Evolutionary conservation across 2,888 invertebrate genomes (phyloP), one percentile per base, ranked within the genome.

Genomic region (Cyaniris semiargus): DNA sequence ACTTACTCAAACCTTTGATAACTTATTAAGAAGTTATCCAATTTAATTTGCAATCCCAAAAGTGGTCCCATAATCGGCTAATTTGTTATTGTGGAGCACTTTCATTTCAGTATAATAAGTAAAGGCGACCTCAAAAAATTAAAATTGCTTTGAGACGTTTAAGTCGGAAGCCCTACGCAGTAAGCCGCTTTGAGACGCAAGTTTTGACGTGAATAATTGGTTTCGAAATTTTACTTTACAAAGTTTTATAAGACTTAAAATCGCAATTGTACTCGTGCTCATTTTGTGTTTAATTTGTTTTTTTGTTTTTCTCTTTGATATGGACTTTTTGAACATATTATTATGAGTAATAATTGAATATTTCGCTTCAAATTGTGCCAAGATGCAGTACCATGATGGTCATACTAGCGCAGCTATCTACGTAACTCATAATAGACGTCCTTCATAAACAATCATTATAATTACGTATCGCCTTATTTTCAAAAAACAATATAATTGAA

Each of bases 141-240:
- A 72, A 72, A 72, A 66, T 66, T 66, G 66, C 72, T 72, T 48
- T 72, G 72, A 72, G 44, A 53, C 48, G 23, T 53, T 53, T 48
- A 23, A 74, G 74, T 18, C 44, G 23, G 53, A 74, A 74, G 23
- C 53, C 74, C 48, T 53, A 74, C 74, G 74, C 53, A 48, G 74
- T 74, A 74, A 74, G 74, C 74, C 74, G 44, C 74, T 74, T 74
- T 74, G 44, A 44, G 21, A 53, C 23, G 27, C 23, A 74, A 74
- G 27, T 74, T 74, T 53, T 53, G 74, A 74, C 74, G 48, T 74
- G 74, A 74, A 74, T 74, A 74, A 74, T 74, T 74, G 74, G 53
- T 74, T 74, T 74, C 48, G 48, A 74, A 48, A 74, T 74, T 53
- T 53, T 7, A 53, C 74, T 53, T 18, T 21, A 23, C 18, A 48